These are phyloP conservation scores for Oxycera nigricornis DNA, from an alignment of 2,888 invertebrate species.

Conservation along the genomic window DNA sequence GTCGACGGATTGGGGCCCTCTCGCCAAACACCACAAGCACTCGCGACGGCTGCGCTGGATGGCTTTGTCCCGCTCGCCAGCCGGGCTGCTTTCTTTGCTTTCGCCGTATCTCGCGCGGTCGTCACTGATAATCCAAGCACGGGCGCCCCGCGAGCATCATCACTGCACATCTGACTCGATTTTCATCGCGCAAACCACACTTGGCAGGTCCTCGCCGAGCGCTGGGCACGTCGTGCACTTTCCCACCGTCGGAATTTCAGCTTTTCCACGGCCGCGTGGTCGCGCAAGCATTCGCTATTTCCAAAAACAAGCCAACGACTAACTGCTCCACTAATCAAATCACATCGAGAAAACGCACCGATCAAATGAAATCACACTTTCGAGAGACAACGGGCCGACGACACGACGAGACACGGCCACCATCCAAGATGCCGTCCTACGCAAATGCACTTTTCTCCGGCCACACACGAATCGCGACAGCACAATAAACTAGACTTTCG, in stretches of 20 bases:
- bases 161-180: slow-evolving; percentile 37
- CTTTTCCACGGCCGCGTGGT: not conserved
- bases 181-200: slow-evolving; percentile 29
- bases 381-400: too few relatives aligned
- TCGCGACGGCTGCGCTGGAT: slow-evolving; percentile 17
- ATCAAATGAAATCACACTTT: too few relatives aligned
- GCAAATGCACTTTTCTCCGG: slow-evolving; percentile 29
- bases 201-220: not conserved
- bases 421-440: slow-evolving; percentile 27
- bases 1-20: slow-evolving; percentile 42
- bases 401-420: slow-evolving; percentile 1
- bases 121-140: slow-evolving; percentile 36
- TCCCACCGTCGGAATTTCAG: not conserved
- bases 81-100: not conserved
- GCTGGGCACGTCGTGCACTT: not conserved
- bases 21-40: slow-evolving; percentile 24
- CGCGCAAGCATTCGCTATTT: too few relatives aligned
- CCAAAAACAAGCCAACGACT: too few relatives aligned
- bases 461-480: not conserved
- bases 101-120: slow-evolving; percentile 8
- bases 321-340: not conserved
- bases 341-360: not conserved
- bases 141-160: slow-evolving; percentile 1
- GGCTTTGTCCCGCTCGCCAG: not conserved
- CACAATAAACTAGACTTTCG: not conserved